Conservation (phyloP, 2,797 vertebrate species). For the Sebastes kiyomatsui region DNA sequence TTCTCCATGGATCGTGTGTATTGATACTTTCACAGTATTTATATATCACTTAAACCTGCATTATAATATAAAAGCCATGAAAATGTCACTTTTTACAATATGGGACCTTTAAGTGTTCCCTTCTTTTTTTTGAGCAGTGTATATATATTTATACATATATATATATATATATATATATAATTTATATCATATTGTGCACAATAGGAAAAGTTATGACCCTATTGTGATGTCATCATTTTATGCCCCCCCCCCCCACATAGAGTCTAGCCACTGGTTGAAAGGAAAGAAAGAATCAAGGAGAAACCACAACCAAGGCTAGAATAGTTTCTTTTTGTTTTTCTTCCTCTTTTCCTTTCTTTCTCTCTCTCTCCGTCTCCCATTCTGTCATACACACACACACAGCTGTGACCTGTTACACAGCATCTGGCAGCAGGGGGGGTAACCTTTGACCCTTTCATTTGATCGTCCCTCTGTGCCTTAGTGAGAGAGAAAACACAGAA, state of each 20-base stretch:
- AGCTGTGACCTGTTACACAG: slow-evolving; percentile 53
- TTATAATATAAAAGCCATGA: too few relatives aligned
- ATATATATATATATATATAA: too few relatives aligned
- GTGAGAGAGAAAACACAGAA: slow-evolving; percentile 55
- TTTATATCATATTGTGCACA: background rate
- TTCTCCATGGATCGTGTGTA: too few relatives aligned
- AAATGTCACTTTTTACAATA: too few relatives aligned
- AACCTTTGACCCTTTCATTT: slow-evolving; percentile 54
- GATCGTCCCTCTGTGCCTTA: slow-evolving; percentile 31
- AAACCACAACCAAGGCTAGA: background rate
- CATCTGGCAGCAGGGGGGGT: slow-evolving; percentile 14
- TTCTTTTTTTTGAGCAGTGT: too few relatives aligned
- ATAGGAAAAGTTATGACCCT: background rate
- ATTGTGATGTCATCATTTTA: background rate
- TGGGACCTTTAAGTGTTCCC: too few relatives aligned
- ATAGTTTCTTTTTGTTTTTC: background rate
- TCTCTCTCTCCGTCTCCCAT: background rate
- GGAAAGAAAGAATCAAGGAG: background rate
- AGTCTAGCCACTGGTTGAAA: background rate
- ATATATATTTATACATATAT: too few relatives aligned
- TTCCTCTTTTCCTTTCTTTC: background rate
- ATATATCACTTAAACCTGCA: too few relatives aligned
- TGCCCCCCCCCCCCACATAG: background rate
- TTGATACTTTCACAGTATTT: too few relatives aligned
- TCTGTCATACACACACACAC: background rate